A percentile compares a stretch with the other conserved stretches of the same genome.
Conservation (phyloP, 1,140 invertebrate species). For the Mesaphorura yosii region DNA sequence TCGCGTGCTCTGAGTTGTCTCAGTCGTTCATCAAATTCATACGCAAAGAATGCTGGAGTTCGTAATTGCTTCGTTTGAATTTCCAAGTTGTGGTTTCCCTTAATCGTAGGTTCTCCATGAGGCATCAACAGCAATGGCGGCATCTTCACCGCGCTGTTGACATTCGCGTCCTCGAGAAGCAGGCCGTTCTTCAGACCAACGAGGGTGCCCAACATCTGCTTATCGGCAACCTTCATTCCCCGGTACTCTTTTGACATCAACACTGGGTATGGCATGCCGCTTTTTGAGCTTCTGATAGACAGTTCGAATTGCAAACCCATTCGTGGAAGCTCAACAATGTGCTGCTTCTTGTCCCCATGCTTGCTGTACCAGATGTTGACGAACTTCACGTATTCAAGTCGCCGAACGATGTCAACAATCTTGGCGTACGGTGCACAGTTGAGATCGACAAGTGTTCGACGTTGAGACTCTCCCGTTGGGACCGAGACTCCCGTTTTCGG, state of each 20-base stretch:
- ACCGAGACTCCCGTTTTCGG: background rate
- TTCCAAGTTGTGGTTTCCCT: background rate
- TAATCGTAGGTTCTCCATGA: conserved; percentile 6
- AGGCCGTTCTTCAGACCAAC: conserved; percentile 12
- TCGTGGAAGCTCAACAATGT: conserved; percentile 5
- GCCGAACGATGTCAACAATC: background rate
- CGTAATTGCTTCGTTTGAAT: background rate
- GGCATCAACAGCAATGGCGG: conserved; percentile 14
- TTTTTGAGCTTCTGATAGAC: background rate
- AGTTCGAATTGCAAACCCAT: conserved; percentile 8
- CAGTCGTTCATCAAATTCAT: conserved; percentile 11
- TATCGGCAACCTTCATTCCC: conserved; percentile 13
- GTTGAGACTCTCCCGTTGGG: too few species aligned
- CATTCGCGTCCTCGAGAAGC: conserved; percentile 9
- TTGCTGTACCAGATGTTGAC: conserved; percentile 3
- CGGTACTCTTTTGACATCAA: conserved; percentile 10
- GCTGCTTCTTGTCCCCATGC: background rate
- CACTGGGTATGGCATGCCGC: background rate
- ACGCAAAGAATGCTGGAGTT: conserved; percentile 15
- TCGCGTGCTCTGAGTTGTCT: conserved; percentile 10
- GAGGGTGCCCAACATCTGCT: conserved; percentile 7
- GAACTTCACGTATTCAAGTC: conserved; percentile 10
- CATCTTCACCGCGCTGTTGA: background rate
- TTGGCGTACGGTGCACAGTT: background rate
- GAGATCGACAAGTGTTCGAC: background rate